Base-by-base conservation (phyloP, 2,888 invertebrate genomes). In the Yponomeuta cagnagella region DNA sequence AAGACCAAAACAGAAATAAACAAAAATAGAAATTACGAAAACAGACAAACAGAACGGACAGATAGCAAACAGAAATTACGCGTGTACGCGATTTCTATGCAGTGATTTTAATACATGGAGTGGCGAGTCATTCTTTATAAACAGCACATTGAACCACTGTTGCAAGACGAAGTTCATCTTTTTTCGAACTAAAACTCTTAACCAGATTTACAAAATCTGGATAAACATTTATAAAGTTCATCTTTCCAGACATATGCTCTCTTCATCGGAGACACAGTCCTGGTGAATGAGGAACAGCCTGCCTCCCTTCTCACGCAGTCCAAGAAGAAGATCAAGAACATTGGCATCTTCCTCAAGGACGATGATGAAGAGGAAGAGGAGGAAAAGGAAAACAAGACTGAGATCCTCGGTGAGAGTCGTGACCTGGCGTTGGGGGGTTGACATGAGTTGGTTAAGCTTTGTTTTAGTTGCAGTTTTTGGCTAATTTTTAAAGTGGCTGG, bases 201-300 rank as follows among this genome's bases (percentile, higher is more conserved):
- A 68, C 15, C 5, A 43, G 43, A 1, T 43, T 3, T 8, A 8
- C 6, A 43, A 43, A 43, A 43, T 43, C 43, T 43, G 43, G 43
- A 43, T 8, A 6, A 43, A 43, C 9, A 43, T 43, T 43, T 8
- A 43, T 43, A 43, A 43, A 43, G 43, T 43, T 43, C 33, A 33
- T n/a, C 15, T 12, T 72, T 75, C 10, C 79, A 93, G 93, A 93
- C 88, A 0, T 98, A 98, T 82, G 98, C 99, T 0, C 92, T 99
- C 2, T 99, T 98, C 81, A 94, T 99, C 77, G 99, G 99, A 3
- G 99, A 99, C 84, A 99, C 99, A 23, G 98, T 98, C n/a, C 86
- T 98, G 76, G 97, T 99, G 0, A 97, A 97, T 79, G 98, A 98
- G 79, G 96, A 96, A 85, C 94, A 95, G 70, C 95, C 98, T 0